Percentiles rank a stretch among this genome's conserved stretches.
phyloP scores from a whole-genome alignment of 2,888 invertebrate genomes.

The Eremobia ochroleuca region DNA sequence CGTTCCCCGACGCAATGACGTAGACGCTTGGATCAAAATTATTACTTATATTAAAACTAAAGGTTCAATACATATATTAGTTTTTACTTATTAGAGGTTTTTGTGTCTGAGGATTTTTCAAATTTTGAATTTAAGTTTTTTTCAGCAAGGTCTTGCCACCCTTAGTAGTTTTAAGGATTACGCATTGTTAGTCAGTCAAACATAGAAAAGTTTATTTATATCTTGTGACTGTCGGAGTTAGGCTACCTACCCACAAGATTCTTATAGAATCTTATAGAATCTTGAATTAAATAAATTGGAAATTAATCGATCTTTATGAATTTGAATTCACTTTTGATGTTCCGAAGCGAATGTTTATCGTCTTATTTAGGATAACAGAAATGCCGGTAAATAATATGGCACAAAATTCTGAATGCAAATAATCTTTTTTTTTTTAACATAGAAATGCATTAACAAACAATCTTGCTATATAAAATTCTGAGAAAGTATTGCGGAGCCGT shows the following conservation, averaged over 20 bases:
- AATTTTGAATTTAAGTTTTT: background rate
- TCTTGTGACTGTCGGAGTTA: no score
- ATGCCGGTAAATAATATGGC: background rate
- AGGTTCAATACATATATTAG: background rate
- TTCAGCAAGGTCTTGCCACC: background rate
- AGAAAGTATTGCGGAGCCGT: background rate
- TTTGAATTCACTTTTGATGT: background rate
- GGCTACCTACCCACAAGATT: background rate
- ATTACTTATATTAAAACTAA: no score
- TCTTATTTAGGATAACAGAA: background rate
- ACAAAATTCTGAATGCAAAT: background rate
- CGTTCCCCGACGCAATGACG: background rate
- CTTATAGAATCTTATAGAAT: no score
- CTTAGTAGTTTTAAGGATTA: background rate
- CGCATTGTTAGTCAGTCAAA: background rate
- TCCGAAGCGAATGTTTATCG: background rate
- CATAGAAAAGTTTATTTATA: background rate
- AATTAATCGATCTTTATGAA: background rate
- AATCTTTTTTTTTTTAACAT: background rate
- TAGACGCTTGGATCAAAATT: background rate
- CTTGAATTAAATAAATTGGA: background rate
- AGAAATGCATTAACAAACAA: background rate
- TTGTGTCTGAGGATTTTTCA: background rate
- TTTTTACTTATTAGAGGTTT: background rate
- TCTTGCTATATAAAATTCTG: background rate